These are phyloP conservation scores for Apantesis nais DNA, from an alignment of 2,888 invertebrate genomes.

Conservation along the genomic window DNA sequence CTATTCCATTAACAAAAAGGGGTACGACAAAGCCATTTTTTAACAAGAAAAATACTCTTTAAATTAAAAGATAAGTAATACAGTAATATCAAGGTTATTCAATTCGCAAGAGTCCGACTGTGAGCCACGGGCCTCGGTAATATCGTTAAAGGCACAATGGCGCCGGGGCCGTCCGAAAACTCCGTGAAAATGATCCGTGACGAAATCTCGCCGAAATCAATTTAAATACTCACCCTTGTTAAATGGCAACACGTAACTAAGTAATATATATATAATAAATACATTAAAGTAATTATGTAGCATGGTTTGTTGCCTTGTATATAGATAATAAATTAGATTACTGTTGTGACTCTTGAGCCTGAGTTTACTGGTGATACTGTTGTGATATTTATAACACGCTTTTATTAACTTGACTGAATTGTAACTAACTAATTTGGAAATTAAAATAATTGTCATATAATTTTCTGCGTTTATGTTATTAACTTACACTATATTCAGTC, in stretches of 20 bases:
- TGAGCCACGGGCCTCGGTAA: constrained; percentile 43
- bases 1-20: constrained; percentile 60
- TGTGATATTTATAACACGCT: not conserved
- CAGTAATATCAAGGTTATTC: constrained; percentile 68
- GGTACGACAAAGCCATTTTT: constrained; percentile 62
- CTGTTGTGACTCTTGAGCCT: constrained; percentile 15
- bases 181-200: constrained; percentile 67
- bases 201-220: constrained; percentile 74
- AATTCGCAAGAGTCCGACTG: constrained; percentile 60
- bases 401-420: not conserved
- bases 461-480: not conserved
- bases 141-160: constrained; percentile 73
- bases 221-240: constrained; percentile 75
- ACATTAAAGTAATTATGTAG: constrained; percentile 41
- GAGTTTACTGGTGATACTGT: constrained; percentile 6
- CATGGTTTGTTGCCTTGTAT: constrained; percentile 23
- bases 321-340: constrained; percentile 31
- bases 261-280: constrained; percentile 45
- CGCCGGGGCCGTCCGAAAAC: constrained; percentile 52
- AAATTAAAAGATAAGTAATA: constrained; percentile 63
- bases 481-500: too few relatives aligned
- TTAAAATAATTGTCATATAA: not conserved
- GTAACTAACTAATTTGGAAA: too few relatives aligned
- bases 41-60: constrained; percentile 58
- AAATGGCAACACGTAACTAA: constrained; percentile 58